phyloP scores from a whole-genome alignment of 2,113 vertebrate species.

The Fukomys damarensis region DNA sequence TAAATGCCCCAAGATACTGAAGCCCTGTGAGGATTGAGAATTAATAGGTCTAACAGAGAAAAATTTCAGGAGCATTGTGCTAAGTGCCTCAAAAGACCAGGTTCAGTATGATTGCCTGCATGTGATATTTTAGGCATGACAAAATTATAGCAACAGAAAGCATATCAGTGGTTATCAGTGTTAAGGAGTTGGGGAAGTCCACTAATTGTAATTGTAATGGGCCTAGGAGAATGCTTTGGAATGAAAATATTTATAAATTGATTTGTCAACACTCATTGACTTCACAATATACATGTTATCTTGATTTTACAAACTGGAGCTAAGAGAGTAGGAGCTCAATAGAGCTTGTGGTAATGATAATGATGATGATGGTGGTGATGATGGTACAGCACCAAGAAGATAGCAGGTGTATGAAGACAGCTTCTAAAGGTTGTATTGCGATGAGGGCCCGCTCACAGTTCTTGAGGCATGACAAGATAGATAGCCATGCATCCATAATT shows the following conservation, averaged over 20 bases:
- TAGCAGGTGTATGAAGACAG: neutral
- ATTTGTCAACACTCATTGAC: neutral
- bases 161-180: too few relatives aligned
- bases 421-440: conserved; percentile 18
- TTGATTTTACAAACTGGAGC: neutral
- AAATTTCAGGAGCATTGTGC: neutral
- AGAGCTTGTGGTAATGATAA: neutral
- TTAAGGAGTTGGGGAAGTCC: neutral
- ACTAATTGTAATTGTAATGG: too few relatives aligned
- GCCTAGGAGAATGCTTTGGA: neutral
- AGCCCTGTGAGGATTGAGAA: neutral
- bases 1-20: neutral
- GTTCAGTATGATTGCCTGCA: neutral
- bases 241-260: neutral
- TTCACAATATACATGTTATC: neutral
- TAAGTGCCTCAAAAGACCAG: neutral
- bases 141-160: neutral
- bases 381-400: neutral
- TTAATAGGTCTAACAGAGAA: neutral
- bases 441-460: conserved; percentile 39
- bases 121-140: neutral
- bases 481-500: neutral
- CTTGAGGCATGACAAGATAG: conserved; percentile 41
- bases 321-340: neutral
- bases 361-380: neutral